These are phyloP conservation scores for Cheilosia pagana DNA, from an alignment of 2,888 invertebrate species.

Conservation along the genomic window DNA sequence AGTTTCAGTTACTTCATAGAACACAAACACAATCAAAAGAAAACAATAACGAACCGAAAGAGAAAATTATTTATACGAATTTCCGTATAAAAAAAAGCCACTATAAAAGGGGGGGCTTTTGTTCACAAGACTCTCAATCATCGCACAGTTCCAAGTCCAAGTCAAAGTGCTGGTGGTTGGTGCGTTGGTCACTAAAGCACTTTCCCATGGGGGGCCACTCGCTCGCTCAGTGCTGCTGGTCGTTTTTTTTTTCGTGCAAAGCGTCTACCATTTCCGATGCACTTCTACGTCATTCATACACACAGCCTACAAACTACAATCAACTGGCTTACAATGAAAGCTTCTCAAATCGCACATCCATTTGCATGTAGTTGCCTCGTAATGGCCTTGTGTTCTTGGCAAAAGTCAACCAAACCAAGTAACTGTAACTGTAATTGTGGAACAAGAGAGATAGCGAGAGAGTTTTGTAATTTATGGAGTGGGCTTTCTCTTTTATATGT, in stretches of 20 bases:
- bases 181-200: background rate
- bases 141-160: background rate
- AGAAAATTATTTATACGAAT: conserved; percentile 39
- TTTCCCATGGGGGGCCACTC: background rate
- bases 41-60: conserved; percentile 31
- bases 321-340: background rate
- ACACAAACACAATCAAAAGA: background rate
- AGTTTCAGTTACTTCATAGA: conserved; percentile 22
- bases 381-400: conserved; percentile 36
- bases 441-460: conserved; percentile 16
- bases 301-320: background rate
- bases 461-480: background rate
- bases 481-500: conserved; percentile 36
- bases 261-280: background rate
- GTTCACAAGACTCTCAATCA: conserved; percentile 29
- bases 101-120: conserved; percentile 9
- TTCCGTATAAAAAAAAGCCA: conserved; percentile 46
- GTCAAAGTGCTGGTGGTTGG: background rate
- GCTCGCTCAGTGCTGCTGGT: background rate
- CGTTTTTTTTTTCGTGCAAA: conserved; percentile 6
- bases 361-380: conserved; percentile 17
- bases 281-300: conserved; percentile 27
- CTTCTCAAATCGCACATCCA: background rate
- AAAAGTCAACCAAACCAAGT: background rate
- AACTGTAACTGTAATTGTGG: background rate